Conservation (phyloP, 2,113 vertebrate genomes). For the Hippocampus zosterae region DNA sequence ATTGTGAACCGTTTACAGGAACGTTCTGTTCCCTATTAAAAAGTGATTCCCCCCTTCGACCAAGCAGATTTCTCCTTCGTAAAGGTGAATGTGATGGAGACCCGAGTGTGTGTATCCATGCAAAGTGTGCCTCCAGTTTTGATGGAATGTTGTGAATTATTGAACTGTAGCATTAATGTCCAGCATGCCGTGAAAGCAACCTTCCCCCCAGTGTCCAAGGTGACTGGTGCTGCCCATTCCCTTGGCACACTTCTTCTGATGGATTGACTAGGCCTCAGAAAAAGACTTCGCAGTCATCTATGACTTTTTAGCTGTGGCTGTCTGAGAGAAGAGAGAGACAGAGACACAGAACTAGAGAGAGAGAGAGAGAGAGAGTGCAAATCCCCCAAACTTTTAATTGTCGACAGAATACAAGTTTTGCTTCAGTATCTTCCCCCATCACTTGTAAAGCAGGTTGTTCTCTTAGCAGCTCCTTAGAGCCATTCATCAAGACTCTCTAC, state of each 20-base stretch:
- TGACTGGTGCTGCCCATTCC: constrained; percentile 60
- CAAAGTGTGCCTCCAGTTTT: constrained; percentile 23
- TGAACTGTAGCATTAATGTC: constrained; percentile 65
- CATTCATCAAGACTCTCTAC: constrained; percentile 45
- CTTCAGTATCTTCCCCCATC: constrained; percentile 25
- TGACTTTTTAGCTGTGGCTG: constrained; percentile 8
- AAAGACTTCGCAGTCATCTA: constrained; percentile 25
- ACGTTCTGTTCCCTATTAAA: constrained; percentile 27
- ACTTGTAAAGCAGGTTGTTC: constrained; percentile 36
- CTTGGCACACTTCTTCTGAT: constrained; percentile 55
- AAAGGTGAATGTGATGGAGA: constrained; percentile 32
- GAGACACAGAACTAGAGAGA: background rate
- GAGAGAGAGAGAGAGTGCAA: no score
- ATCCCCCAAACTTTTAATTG: constrained; percentile 33
- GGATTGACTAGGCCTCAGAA: constrained; percentile 56
- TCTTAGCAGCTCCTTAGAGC: constrained; percentile 34
- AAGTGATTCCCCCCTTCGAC: constrained; percentile 40
- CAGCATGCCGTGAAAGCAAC: constrained; percentile 61
- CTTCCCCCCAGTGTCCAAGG: constrained; percentile 60
- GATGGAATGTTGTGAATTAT: constrained; percentile 52
- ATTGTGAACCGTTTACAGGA: constrained; percentile 31
- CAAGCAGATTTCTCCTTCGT: constrained; percentile 19
- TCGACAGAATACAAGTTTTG: constrained; percentile 30
- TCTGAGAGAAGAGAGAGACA: background rate
- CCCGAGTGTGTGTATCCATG: constrained; percentile 1